Conservation (phyloP, 2,888 invertebrate genomes). For the Sinohyriopsis cumingii region DNA sequence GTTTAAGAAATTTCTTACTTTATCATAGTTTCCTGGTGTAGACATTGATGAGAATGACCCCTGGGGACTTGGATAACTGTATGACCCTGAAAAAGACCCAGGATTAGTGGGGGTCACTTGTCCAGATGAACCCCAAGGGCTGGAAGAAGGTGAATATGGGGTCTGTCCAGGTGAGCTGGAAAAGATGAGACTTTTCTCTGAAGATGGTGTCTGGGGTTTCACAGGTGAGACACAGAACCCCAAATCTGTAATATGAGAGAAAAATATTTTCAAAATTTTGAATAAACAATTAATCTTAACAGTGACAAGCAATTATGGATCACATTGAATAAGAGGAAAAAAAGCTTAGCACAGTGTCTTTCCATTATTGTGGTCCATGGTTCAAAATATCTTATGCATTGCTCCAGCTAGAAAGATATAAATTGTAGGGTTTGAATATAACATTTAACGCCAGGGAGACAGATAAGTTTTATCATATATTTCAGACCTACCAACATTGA, state of each 20-base stretch:
- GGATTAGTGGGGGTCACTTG: slow-evolving; percentile 43
- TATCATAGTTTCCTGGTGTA: slow-evolving; percentile 36
- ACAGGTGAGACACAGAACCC: slow-evolving; percentile 53
- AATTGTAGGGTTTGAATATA: no score
- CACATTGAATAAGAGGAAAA: not conserved
- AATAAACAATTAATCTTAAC: no score
- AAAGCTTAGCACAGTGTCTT: not conserved
- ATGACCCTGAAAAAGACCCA: slow-evolving; percentile 30
- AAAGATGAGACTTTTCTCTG: slow-evolving; percentile 33
- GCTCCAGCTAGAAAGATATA: no score
- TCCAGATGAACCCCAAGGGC: slow-evolving; percentile 37
- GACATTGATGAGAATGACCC: slow-evolving; percentile 28
- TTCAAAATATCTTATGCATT: no score
- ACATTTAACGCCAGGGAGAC: no score
- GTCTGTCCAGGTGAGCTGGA: slow-evolving; percentile 36
- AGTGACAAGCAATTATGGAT: not conserved
- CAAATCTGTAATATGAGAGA: slow-evolving; percentile 42
- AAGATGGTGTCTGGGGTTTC: slow-evolving; percentile 23
- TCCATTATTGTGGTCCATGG: no score
- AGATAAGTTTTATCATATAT: no score
- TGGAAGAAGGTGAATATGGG: slow-evolving; percentile 38
- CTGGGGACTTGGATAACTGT: slow-evolving; percentile 26
- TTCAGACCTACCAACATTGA: no score
- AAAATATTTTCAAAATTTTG: not conserved
- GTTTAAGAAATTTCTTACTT: slow-evolving; percentile 25